A percentile compares a stretch with the other conserved stretches of the same genome.
Evolutionary conservation across 2,888 invertebrate genomes (phyloP).

Genomic region (Aspidapion aeneum): DNA sequence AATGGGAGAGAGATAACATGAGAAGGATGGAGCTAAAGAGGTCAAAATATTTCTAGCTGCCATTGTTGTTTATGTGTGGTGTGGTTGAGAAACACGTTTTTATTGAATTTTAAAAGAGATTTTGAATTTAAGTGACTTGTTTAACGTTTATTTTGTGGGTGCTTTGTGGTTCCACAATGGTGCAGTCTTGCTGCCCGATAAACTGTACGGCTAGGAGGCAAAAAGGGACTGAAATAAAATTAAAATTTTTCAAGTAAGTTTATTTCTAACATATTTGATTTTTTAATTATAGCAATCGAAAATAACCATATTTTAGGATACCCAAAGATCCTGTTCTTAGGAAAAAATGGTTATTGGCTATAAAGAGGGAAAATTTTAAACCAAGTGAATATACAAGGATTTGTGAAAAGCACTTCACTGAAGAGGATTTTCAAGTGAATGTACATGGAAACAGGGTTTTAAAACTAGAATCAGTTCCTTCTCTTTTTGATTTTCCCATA

Average conservation of each 20-base stretch:
- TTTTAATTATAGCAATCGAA: not conserved
- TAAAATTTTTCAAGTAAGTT: not conserved
- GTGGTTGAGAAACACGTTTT: too few species aligned
- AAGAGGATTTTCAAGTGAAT: conserved; percentile 5
- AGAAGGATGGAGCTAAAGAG: too few species aligned
- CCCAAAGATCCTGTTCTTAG: conserved; percentile 2
- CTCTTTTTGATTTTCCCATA: conserved; percentile 9
- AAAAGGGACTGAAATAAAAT: not conserved
- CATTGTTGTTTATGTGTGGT: too few species aligned
- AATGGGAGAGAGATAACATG: too few species aligned
- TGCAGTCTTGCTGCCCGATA: not conserved
- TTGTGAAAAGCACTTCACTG: conserved; percentile 11
- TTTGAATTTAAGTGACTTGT: too few species aligned
- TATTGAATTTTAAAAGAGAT: too few species aligned
- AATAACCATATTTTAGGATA: conserved; percentile 2
- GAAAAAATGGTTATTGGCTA: conserved; percentile 2
- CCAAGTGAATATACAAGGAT: not conserved
- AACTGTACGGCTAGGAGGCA: not conserved
- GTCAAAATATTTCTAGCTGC: too few species aligned
- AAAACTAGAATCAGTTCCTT: conserved; percentile 6
- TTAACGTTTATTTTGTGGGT: not conserved
- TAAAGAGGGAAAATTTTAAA: conserved; percentile 4
- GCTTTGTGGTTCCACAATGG: not conserved
- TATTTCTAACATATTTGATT: not conserved
- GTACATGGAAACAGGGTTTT: conserved; percentile 11